Base-by-base conservation (phyloP, 53 echinoderm and acorn worm species). In the Actinopyga echinites region DNA sequence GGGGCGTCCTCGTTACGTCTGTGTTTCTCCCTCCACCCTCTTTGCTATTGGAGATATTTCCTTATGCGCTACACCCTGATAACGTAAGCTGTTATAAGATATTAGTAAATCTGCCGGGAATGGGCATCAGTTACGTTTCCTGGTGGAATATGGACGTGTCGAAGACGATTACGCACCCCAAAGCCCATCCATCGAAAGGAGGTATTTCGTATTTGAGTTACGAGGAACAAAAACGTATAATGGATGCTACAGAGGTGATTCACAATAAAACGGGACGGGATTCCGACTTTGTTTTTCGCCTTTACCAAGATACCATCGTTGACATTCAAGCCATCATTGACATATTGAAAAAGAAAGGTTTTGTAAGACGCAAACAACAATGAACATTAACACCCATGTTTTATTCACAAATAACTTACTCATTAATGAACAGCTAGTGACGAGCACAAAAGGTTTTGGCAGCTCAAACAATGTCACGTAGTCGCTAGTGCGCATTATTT, bases 241-340 rank as follows among this genome's bases (percentile, higher is more conserved):
- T 84, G 29, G 38, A 61, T 44, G 83, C 80, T 8, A 64, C 74
- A 15, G 90, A 90, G 34, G 93, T 93, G 34, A 84, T 90, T 17
- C 36, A 33, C 22, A 82, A 82, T 52, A 53, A 83, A 22, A 81
- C 81, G 49, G 80, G 84, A 58, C 79, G 79, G 8, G 56, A 93
- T 73, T 87, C 93, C 7, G 75, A 87, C 12, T 93, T 90, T 90
- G 79, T 85, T 31, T 93, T 84, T 62, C 78, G 93, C 25, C 75
- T 90, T 3, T 93, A 90, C 75, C 93, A 93, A 52, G 93, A 93
- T 67, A 93, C 93, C 0, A 55, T 80, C 56, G 87, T 93, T 8
- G 85, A 85, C 54, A 82, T 87, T 65, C 75, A 84, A 21, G 74
- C 84, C 21, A 61, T 93, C 10, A 35, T 73, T 22, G 49, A 49